A percentile compares a stretch with the other conserved stretches of the same genome.
Evolutionary conservation across 2,113 vertebrate species (phyloP).

Genomic region (Stomatorhinus ivindoensis): DNA sequence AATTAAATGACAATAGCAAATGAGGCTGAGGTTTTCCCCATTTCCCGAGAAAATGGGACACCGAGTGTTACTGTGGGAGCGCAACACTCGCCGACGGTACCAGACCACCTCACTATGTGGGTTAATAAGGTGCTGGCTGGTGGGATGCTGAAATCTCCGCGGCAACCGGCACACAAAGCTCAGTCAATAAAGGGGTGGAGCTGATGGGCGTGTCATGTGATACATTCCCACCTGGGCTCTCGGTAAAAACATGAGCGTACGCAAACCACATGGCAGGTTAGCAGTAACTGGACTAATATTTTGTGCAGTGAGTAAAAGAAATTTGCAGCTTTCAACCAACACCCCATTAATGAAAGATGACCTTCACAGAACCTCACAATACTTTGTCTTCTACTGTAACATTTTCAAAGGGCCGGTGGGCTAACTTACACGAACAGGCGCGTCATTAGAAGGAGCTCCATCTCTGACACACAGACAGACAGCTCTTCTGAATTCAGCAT

Average conservation of each 20-base stretch:
- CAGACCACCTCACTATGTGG: slow-evolving; percentile 2
- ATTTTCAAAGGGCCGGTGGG: not conserved
- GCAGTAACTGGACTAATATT: not conserved
- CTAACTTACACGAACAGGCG: not conserved
- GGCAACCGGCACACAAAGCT: not conserved
- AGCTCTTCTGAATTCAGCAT: not conserved
- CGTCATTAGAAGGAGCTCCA: not conserved
- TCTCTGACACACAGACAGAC: not conserved
- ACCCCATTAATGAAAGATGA: not conserved
- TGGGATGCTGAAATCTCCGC: slow-evolving; percentile 8
- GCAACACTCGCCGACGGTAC: not conserved
- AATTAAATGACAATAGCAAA: not conserved
- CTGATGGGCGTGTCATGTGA: not conserved
- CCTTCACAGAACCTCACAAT: not conserved
- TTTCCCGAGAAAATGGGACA: slow-evolving; percentile 14
- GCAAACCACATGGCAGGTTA: not conserved
- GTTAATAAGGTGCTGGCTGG: slow-evolving; percentile 17
- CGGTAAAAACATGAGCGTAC: not conserved
- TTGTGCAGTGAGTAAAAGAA: not conserved
- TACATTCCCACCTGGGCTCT: not conserved
- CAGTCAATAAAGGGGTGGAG: not conserved
- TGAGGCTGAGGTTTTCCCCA: not conserved
- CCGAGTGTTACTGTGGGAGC: not conserved
- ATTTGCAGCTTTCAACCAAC: not conserved
- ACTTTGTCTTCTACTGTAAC: not conserved